These are phyloP conservation scores for Ptilodon capucinus DNA, from an alignment of 2,888 invertebrate genomes.

Conservation along the genomic window DNA sequence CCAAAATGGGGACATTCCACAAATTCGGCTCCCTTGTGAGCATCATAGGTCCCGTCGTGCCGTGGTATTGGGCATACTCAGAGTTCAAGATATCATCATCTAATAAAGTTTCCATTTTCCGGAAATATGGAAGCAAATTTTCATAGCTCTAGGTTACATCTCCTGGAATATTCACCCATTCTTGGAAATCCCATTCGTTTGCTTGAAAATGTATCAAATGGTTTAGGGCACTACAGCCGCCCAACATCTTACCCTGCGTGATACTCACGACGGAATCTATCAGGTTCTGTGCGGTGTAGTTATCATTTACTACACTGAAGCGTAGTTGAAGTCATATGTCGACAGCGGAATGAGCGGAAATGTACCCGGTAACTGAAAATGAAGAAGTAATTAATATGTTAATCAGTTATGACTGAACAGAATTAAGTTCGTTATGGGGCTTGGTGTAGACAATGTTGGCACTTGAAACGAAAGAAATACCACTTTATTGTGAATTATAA, in stretches of 20 bases:
- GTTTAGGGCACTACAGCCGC: slow-evolving; percentile 3
- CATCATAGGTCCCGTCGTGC: slow-evolving; percentile 33
- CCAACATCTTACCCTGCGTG: slow-evolving; percentile 8
- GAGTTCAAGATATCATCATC: background rate
- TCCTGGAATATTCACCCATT: slow-evolving; percentile 3
- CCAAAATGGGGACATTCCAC: slow-evolving; percentile 14
- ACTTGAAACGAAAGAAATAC: no score
- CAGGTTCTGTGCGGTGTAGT: background rate
- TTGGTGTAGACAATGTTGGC: no score
- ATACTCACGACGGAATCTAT: background rate
- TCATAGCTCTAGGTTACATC: slow-evolving; percentile 5
- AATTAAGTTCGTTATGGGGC: no score
- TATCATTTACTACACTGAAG: background rate
- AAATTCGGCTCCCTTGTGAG: slow-evolving; percentile 25
- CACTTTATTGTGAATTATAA: no score
- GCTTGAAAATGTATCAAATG: slow-evolving; percentile 4
- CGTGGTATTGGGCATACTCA: slow-evolving; percentile 18
- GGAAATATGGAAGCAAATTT: slow-evolving; percentile 3
- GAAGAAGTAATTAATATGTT: no score
- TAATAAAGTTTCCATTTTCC: background rate
- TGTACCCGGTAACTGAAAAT: background rate
- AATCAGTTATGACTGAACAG: no score
- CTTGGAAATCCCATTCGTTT: background rate
- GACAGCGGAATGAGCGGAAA: background rate
- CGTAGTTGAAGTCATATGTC: background rate